Evolutionary conservation across 2,888 invertebrate genomes (phyloP), one percentile per base, ranked within the genome.

Genomic region (Philaethria dido): DNA sequence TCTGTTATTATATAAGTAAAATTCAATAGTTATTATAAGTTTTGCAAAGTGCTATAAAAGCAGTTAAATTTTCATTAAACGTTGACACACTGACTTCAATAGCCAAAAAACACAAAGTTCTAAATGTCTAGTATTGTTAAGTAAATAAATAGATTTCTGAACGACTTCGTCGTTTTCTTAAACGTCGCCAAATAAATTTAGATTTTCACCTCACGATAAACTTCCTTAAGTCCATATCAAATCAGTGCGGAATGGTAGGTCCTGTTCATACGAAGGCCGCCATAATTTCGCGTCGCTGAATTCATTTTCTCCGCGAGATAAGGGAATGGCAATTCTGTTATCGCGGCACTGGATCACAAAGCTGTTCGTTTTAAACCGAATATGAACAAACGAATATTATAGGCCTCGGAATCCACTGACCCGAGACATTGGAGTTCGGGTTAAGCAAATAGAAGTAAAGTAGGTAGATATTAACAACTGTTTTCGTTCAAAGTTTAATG

Each of bases 341-440:
- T 88, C 81, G 70, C 80, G 69, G 66, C 75, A 72, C 75, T 73
- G 75, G 75, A 83, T 85, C 85, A 83, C 82, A 82, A 83, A 81
- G 82, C 82, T 80, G 80, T 80, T 80, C 80, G 81, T 84, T 88
- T 86, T 86, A 84, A 85, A 83, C 80, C 79, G 79, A 79, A 81
- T 83, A 83, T 81, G 80, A 84, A 84, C 81, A 83, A 84, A 84
- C 83, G 80, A 79, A 80, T 80, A 81, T 81, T 57, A 82, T 81
- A 78, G 77, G 80, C 83, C 84, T 80, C 69, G 81, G 80, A 83
- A 84, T 75, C 79, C 76, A 74, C 77, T 78, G 84, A 86, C 84
- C 85, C 83, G 76, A 81, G 81, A 85, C 85, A 86, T 85, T 84
- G 80, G 78, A 79, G 45, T 80, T 78, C 75, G 77, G 76, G 78